These are phyloP conservation scores for Aphelinus atriplicis DNA, from an alignment of 1,140 invertebrate genomes.

Conservation along the genomic window DNA sequence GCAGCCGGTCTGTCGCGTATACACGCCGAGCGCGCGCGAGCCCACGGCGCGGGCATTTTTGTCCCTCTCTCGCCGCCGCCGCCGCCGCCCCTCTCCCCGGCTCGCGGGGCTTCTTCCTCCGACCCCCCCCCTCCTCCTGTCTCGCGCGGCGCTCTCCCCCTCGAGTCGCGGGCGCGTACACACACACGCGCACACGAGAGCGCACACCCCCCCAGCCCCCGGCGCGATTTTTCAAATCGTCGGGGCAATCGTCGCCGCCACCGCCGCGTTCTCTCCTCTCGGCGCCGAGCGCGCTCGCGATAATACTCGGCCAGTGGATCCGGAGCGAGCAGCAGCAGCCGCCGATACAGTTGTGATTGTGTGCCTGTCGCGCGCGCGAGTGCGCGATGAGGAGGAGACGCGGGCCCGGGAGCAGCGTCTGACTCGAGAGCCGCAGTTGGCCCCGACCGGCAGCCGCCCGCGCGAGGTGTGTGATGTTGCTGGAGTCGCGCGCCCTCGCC, in stretches of 20 bases:
- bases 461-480: conserved; percentile 62
- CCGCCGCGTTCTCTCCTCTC: conserved; percentile 16
- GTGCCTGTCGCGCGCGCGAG: background rate
- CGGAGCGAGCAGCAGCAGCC: conserved; percentile 19
- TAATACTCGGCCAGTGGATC: conserved; percentile 31
- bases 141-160: conserved; percentile 39
- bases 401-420: background rate
- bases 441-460: background rate
- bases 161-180: conserved; percentile 18
- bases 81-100: background rate
- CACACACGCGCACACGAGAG: no score
- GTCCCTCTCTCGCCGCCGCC: background rate
- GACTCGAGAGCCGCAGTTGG: background rate
- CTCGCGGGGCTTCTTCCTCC: background rate
- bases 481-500: conserved; percentile 65
- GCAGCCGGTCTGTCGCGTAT: conserved; percentile 61
- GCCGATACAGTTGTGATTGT: no score
- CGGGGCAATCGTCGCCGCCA: conserved; percentile 39
- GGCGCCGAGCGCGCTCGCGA: conserved; percentile 11
- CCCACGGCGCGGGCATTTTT: background rate
- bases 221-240: conserved; percentile 53
- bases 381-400: background rate
- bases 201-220: conserved; percentile 33
- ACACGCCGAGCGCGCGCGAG: background rate
- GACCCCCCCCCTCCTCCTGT: conserved; percentile 8